Conservation (phyloP, 2,113 vertebrate species). For the Caracal caracal region DNA sequence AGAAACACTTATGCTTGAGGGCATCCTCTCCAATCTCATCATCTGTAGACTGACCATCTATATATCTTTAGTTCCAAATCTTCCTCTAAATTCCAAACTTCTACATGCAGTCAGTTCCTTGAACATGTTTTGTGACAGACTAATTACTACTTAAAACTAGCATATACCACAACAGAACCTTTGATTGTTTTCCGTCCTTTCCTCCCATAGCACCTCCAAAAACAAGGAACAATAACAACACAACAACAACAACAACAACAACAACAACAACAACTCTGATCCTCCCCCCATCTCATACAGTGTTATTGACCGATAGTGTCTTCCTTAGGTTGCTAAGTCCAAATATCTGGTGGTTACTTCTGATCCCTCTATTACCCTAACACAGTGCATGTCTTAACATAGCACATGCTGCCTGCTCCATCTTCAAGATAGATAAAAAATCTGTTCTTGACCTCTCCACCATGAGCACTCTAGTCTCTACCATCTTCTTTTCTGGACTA, state of each 20-base stretch:
- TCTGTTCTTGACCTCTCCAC: not conserved
- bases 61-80: not conserved
- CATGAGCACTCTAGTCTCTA: not conserved
- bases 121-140: not conserved
- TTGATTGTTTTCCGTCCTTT: too few species aligned
- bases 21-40: not conserved
- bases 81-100: not conserved
- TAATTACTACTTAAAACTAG: not conserved
- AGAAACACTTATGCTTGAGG: not conserved
- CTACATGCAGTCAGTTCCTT: not conserved
- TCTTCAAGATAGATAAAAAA: not conserved
- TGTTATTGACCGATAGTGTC: not conserved
- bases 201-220: accelerated
- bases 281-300: not conserved
- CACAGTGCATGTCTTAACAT: not conserved
- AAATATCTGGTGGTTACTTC: not conserved
- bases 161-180: not conserved
- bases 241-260: too few species aligned
- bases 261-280: too few species aligned
- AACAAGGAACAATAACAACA: not conserved
- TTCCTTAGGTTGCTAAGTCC: not conserved
- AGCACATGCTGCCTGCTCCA: not conserved
- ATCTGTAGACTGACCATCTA: not conserved
- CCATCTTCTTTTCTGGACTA: not conserved
- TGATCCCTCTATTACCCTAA: not conserved